phyloP scores from a whole-genome alignment of 2,797 vertebrate species.

The Channallabes apus region DNA sequence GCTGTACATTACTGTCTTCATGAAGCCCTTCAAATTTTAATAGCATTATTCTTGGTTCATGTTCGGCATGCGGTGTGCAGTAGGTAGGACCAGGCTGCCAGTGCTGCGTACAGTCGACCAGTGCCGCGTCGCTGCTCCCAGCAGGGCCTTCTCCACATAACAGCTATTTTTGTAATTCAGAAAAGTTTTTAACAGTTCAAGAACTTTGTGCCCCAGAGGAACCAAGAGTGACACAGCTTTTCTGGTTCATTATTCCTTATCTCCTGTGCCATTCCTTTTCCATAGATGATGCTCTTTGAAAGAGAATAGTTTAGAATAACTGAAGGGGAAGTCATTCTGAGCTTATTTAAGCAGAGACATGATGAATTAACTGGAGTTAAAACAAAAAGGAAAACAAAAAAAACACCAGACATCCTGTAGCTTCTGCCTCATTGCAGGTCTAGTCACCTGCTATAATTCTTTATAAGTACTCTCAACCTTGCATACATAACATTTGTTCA shows the following conservation, averaged over 20 bases:
- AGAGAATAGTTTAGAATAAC: background rate
- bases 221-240: background rate
- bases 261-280: background rate
- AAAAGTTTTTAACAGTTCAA: background rate
- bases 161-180: constrained; percentile 1
- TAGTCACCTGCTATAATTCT: background rate
- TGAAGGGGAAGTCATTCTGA: background rate
- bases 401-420: background rate
- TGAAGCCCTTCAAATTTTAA: constrained; percentile 1
- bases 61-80: background rate
- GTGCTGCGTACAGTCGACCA: background rate
- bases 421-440: background rate
- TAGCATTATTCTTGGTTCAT: constrained; percentile 11
- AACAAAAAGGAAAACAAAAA: background rate
- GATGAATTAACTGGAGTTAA: background rate
- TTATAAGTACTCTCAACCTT: background rate
- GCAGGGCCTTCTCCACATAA: constrained; percentile 7
- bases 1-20: constrained; percentile 18
- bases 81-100: background rate
- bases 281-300: background rate
- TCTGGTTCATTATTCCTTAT: background rate
- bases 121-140: background rate
- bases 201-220: background rate
- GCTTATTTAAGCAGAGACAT: background rate
- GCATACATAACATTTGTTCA: too few species aligned